Evolutionary conservation across 2,888 invertebrate species (phyloP).

Genomic region (Nebria brevicollis): DNA sequence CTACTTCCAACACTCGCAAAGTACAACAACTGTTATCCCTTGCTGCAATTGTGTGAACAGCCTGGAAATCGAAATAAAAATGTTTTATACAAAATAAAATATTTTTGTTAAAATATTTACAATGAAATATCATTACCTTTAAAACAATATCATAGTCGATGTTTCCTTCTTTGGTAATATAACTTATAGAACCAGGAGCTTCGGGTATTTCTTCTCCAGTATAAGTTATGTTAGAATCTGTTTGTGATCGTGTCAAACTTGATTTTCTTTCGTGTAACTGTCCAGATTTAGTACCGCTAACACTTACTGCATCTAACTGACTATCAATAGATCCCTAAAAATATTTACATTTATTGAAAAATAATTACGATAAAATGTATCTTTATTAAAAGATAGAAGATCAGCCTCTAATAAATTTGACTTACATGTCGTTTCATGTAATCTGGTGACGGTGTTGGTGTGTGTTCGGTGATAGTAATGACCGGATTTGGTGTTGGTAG

Average conservation of each 20-base stretch:
- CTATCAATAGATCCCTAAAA: slow-evolving; percentile 84
- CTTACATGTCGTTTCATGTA: slow-evolving; percentile 81
- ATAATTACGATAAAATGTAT: neutral
- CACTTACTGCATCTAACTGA: slow-evolving; percentile 79
- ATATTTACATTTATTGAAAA: neutral
- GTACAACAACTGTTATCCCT: slow-evolving; percentile 87
- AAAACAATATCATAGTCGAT: slow-evolving; percentile 90
- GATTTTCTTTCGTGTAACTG: slow-evolving; percentile 75
- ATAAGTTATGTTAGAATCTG: slow-evolving; percentile 92
- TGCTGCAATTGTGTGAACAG: slow-evolving; percentile 86
- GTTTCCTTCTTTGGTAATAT: slow-evolving; percentile 95
- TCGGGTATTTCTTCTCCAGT: slow-evolving; percentile 87
- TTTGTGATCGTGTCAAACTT: slow-evolving; percentile 84
- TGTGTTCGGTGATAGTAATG: slow-evolving; percentile 96
- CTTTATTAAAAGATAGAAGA: slow-evolving; percentile 8
- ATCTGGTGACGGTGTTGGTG: slow-evolving; percentile 91
- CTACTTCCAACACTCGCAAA: slow-evolving; percentile 89
- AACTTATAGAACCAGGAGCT: slow-evolving; percentile 87
- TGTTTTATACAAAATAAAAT: no score
- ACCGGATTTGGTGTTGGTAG: slow-evolving; percentile 89
- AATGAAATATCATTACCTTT: slow-evolving; percentile 67
- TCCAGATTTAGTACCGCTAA: slow-evolving; percentile 69
- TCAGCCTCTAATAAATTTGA: slow-evolving; percentile 16
- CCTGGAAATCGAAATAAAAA: slow-evolving; percentile 65
- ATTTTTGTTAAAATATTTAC: neutral